Percentiles rank a stretch among this genome's conserved stretches.
phyloP scores from a whole-genome alignment of 2,113 vertebrate species.

The Tor tambroides region DNA sequence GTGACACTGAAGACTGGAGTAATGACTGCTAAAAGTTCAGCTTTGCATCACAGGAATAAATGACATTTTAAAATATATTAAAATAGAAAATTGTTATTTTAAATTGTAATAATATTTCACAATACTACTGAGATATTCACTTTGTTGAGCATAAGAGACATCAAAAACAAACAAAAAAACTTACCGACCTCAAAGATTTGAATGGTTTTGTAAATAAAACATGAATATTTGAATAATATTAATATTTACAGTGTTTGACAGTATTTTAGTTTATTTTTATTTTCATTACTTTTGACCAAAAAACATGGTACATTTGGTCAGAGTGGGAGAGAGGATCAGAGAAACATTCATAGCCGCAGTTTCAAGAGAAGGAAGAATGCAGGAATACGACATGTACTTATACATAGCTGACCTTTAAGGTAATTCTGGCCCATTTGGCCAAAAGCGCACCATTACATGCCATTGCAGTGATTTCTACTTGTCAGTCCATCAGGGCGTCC shows the following conservation, averaged over 20 bases:
- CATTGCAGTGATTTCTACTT: background rate
- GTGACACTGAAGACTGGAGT: background rate
- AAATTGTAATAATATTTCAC: background rate
- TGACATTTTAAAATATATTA: background rate
- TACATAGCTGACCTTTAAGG: slow-evolving; percentile 37
- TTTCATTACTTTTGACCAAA: background rate
- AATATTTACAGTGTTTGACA: background rate
- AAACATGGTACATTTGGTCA: background rate
- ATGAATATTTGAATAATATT: background rate
- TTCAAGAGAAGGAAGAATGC: background rate
- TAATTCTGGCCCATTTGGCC: slow-evolving; percentile 22
- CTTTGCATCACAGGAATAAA: background rate
- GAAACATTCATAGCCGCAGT: background rate
- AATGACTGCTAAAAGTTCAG: background rate
- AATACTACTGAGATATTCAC: background rate
- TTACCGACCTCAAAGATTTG: too few relatives aligned
- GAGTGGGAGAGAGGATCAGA: background rate
- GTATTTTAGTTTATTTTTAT: background rate
- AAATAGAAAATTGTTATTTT: background rate
- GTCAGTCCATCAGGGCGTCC: slow-evolving; percentile 10
- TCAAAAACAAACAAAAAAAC: background rate
- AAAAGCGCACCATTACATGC: slow-evolving; percentile 37
- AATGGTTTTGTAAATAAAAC: too few relatives aligned
- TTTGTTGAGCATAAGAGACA: background rate
- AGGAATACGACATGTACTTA: slow-evolving; percentile 27